Conservation (phyloP, 2,888 invertebrate species). For the Drosophila meridiana region DNA sequence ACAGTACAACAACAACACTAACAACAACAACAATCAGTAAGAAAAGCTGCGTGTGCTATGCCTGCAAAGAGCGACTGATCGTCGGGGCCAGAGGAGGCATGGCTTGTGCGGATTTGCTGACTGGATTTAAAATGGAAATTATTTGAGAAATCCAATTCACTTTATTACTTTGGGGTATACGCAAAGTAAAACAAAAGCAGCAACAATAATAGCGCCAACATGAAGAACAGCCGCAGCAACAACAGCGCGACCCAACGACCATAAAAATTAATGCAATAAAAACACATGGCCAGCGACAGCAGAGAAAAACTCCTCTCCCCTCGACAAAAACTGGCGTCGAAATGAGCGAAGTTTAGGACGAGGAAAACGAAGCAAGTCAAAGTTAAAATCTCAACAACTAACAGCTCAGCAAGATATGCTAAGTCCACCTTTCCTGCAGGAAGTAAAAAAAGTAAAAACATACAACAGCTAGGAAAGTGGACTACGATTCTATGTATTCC, state of each 20-base stretch:
- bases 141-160: conserved; percentile 78
- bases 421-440: conserved; percentile 17
- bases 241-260: conserved; percentile 60
- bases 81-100: conserved; percentile 2
- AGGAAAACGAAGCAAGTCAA: conserved; percentile 14
- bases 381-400: conserved; percentile 23
- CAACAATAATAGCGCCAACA: conserved; percentile 12
- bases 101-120: conserved; percentile 71
- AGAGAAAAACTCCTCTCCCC: conserved; percentile 15
- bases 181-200: conserved; percentile 76
- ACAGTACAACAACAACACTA: conserved; percentile 43
- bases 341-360: conserved; percentile 6
- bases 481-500: background rate
- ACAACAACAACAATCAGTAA: conserved; percentile 18
- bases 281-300: conserved; percentile 67
- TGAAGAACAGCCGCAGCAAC: conserved; percentile 25
- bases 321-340: conserved; percentile 31
- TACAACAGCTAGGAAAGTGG: background rate
- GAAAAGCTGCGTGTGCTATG: conserved; percentile 31
- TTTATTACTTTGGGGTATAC: conserved; percentile 78
- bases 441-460: conserved; percentile 30
- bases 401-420: conserved; percentile 12
- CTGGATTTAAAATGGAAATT: conserved; percentile 79
- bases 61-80: conserved; percentile 1
- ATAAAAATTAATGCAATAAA: conserved; percentile 79